Conservation (phyloP, 2,888 invertebrate genomes). For the Erebia ligea region DNA sequence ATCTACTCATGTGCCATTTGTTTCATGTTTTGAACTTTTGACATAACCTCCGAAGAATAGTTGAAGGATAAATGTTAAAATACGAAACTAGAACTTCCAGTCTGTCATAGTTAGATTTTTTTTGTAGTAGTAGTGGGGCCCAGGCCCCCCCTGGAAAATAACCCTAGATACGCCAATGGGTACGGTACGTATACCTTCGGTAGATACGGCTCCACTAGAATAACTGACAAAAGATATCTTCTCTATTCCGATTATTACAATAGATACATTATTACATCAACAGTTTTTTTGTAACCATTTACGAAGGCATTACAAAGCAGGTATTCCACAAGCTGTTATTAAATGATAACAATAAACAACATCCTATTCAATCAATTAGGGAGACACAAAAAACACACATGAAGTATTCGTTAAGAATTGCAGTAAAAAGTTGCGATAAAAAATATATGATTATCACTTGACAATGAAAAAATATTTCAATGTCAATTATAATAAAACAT, state of each 20-base stretch:
- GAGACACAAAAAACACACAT: conserved; percentile 1
- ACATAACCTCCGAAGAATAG: no score
- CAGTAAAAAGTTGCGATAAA: conserved; percentile 22
- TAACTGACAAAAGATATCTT: background rate
- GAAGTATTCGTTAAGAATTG: conserved; percentile 22
- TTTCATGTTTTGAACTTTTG: no score
- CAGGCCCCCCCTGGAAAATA: no score
- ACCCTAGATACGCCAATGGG: no score
- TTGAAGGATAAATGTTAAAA: no score
- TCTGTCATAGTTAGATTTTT: no score
- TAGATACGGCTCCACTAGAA: no score
- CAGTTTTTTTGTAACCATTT: conserved; percentile 5
- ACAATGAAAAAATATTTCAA: conserved; percentile 28
- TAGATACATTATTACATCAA: conserved; percentile 10
- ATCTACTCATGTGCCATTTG: no score
- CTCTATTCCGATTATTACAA: background rate
- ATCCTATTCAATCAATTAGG: conserved; percentile 36
- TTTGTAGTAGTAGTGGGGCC: no score
- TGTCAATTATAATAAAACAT: background rate
- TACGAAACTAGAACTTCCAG: no score
- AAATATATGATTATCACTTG: conserved; percentile 31
- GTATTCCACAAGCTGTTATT: conserved; percentile 8
- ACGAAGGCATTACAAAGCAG: conserved; percentile 14
- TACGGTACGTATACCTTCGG: no score
- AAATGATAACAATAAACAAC: conserved; percentile 27